phyloP scores from a whole-genome alignment of 2,113 vertebrate species.

The Psephotus haematonotus region DNA sequence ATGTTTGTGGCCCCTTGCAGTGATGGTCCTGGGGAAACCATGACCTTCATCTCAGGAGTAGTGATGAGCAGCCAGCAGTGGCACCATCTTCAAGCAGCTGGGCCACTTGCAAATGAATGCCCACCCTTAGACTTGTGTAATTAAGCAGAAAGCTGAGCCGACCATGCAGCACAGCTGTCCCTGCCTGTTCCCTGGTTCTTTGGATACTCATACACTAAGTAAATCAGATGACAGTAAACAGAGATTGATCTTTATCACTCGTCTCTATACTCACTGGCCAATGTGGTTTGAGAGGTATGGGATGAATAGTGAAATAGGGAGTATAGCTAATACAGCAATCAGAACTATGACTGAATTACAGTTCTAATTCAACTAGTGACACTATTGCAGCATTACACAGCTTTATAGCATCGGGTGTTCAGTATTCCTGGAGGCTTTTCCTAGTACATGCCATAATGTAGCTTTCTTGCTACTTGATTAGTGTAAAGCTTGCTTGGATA shows the following conservation, averaged over 20 bases:
- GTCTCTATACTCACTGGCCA: neutral
- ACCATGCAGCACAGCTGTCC: neutral
- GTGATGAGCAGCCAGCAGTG: neutral
- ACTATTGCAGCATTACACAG: neutral
- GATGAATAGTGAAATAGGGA: neutral
- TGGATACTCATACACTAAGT: neutral
- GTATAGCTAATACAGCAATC: neutral
- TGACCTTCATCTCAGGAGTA: neutral
- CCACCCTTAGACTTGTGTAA: neutral
- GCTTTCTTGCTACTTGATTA: neutral
- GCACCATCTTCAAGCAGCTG: neutral
- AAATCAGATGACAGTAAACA: neutral
- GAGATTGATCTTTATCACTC: neutral
- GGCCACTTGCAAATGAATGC: neutral
- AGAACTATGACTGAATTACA: neutral
- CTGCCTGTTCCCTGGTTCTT: neutral
- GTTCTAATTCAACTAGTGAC: neutral
- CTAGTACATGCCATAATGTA: neutral
- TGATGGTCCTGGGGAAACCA: accelerated
- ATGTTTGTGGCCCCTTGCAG: neutral
- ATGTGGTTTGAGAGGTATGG: neutral
- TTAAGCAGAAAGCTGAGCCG: neutral
- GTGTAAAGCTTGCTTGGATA: neutral
- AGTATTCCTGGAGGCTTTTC: neutral
- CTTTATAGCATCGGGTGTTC: neutral